A percentile compares a stretch with the other conserved stretches of the same genome.
Conservation (phyloP, 2,113 vertebrate species). For the Cyanistes caeruleus region DNA sequence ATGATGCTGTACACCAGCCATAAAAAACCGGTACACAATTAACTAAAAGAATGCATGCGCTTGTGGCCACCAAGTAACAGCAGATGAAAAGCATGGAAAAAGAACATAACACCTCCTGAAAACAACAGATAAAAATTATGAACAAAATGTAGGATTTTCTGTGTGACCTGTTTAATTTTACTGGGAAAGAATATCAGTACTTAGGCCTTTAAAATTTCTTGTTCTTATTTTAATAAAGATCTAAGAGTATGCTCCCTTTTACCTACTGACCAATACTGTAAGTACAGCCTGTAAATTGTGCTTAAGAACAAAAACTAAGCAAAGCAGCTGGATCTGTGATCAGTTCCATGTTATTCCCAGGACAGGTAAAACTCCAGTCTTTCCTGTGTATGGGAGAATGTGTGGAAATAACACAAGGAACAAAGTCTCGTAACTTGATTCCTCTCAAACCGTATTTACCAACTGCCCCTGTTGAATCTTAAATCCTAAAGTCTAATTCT, state of each 20-base stretch:
- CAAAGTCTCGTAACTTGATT: background rate
- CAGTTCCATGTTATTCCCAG: background rate
- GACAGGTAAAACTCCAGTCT: background rate
- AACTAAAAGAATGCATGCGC: background rate
- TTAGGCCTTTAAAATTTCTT: background rate
- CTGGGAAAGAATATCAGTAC: background rate
- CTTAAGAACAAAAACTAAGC: background rate
- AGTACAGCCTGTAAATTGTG: background rate
- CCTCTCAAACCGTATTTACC: background rate
- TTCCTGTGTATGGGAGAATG: background rate
- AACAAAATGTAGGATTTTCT: background rate
- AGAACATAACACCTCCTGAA: background rate
- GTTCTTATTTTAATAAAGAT: background rate
- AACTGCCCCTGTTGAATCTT: background rate
- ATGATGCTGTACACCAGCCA: background rate
- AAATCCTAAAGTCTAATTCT: background rate
- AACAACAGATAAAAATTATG: background rate
- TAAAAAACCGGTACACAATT: background rate
- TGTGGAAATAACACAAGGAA: background rate
- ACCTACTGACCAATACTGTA: background rate
- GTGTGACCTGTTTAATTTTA: background rate
- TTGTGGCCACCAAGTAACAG: background rate
- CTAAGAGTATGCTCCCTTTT: background rate
- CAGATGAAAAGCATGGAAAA: background rate
- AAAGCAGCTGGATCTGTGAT: background rate